These are phyloP conservation scores for Leptinotarsa juncta DNA, from an alignment of 2,888 invertebrate genomes.

Conservation along the genomic window DNA sequence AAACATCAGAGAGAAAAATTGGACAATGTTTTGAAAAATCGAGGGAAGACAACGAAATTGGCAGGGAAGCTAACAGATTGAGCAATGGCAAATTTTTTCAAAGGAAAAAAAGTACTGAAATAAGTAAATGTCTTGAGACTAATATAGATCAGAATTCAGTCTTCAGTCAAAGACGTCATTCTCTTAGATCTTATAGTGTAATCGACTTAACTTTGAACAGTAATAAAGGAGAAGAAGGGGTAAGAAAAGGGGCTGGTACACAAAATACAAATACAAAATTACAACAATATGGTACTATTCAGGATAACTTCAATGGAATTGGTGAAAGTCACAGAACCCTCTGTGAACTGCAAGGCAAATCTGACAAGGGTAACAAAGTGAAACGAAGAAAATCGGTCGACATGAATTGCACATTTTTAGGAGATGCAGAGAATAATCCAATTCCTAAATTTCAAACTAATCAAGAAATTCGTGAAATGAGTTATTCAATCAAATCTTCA, in stretches of 20 bases:
- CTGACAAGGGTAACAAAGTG: no score
- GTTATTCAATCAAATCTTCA: neutral
- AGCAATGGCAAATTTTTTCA: no score
- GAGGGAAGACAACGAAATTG: no score
- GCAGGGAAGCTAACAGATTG: no score
- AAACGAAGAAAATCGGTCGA: neutral
- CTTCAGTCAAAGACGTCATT: neutral
- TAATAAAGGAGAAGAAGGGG: neutral
- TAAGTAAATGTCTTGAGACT: neutral
- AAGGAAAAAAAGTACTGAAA: neutral
- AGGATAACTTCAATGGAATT: no score
- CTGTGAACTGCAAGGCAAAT: no score
- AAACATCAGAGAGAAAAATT: neutral
- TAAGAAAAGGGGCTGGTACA: neutral
- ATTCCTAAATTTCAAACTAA: neutral
- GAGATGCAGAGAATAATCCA: neutral
- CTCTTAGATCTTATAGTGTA: neutral
- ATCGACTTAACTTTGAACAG: neutral
- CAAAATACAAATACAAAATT: no score
- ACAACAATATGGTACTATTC: no score
- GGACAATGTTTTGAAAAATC: no score
- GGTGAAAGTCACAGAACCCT: no score
- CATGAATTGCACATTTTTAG: neutral
- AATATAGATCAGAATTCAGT: neutral
- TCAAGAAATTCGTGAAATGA: neutral